Evolutionary conservation across 2,797 vertebrate species (phyloP).

Genomic region (Vespertilio murinus): DNA sequence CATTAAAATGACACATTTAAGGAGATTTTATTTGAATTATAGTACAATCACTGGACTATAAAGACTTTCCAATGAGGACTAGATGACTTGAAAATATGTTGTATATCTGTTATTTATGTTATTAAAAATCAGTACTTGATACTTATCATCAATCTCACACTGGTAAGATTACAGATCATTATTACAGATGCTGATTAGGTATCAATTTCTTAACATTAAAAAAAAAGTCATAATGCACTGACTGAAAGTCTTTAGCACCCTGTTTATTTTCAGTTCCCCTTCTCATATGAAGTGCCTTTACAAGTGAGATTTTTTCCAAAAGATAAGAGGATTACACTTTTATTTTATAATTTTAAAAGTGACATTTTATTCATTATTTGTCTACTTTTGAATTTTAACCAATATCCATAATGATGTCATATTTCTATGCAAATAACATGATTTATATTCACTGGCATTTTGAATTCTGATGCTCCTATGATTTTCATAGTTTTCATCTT

Average conservation of each 20-base stretch:
- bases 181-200: slow-evolving; percentile 68
- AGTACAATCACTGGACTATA: slow-evolving; percentile 33
- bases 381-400: slow-evolving; percentile 54
- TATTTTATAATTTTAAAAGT: slow-evolving; percentile 52
- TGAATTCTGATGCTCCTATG: slow-evolving; percentile 36
- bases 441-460: slow-evolving; percentile 46
- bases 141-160: slow-evolving; percentile 68
- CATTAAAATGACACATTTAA: slow-evolving; percentile 62
- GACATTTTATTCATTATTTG: slow-evolving; percentile 61
- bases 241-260: slow-evolving; percentile 41
- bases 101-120: slow-evolving; percentile 64
- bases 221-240: slow-evolving; percentile 7
- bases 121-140: slow-evolving; percentile 74
- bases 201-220: slow-evolving; percentile 57
- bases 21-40: slow-evolving; percentile 63
- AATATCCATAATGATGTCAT: neutral
- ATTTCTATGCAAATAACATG: slow-evolving; percentile 61
- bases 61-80: slow-evolving; percentile 51
- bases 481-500: slow-evolving; percentile 43
- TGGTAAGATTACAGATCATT: slow-evolving; percentile 64
- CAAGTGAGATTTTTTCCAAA: neutral
- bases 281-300: slow-evolving; percentile 30
- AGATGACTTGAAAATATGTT: slow-evolving; percentile 50
- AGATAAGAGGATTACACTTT: slow-evolving; percentile 47
- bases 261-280: slow-evolving; percentile 57